Base-by-base conservation (phyloP, 1,140 invertebrate species). In the Polypedilum pembai region DNA sequence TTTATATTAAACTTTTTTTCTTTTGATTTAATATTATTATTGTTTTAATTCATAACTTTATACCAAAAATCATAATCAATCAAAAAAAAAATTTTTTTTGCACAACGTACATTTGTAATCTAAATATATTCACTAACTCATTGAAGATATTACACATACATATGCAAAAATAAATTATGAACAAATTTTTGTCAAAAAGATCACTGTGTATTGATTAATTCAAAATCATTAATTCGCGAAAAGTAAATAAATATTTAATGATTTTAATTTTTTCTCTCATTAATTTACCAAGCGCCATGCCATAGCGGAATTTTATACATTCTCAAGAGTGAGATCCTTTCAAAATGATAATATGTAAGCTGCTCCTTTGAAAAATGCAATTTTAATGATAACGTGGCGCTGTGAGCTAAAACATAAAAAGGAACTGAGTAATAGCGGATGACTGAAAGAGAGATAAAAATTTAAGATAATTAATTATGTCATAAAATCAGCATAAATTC, bases 381-480 rank as follows among this genome's bases (percentile, higher is more conserved):
- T 69, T 69, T 69, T 18, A 69, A 69, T 69, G 65, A 69, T 56
- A 56, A 56, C 45, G n/a, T 56, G 45, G 45, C 45, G 45, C 45
- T 56, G 45, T 56, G 45, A 56, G 45, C 8, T 3, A 56, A 15
- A n/a, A 56, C 12, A 56, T 56, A 56, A 69, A 56, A 69, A 69
- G 65, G 17, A 69, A 18, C 17, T 69, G 10, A 18, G 12, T 69
- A 20, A 18, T 10, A 3, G n/a, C 63, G 17, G 18, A 7, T 20
- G 63, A 66, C 7, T n/a, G 17, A 66, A 66, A 20, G 15, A 56
- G n/a, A 56, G 45, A 56, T 56, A 56, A n/a, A 56, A 56, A 56
- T 56, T 56, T 69, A 69, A 69, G 65, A 69, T 69, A 69, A 69
- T 69, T 69, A 69, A 69, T 69, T 69, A 69, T 69, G 65, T 69